These are phyloP conservation scores for Forbesichthys papilliferus DNA, from an alignment of 2,113 vertebrate species.

Conservation along the genomic window DNA sequence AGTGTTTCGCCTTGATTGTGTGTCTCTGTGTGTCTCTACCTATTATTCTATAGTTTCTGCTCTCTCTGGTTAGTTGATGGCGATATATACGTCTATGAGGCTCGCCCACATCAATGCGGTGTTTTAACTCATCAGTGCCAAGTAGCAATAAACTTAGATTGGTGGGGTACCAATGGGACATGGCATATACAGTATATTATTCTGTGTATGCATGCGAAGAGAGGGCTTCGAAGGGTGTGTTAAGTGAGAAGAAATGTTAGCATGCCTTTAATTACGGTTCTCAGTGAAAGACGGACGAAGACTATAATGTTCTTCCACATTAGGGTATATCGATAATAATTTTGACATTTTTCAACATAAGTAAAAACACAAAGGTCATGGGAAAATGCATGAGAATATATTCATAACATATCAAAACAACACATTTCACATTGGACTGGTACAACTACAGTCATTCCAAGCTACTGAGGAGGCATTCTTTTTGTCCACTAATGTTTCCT, in stretches of 20 bases:
- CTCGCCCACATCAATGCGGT: constrained; percentile 57
- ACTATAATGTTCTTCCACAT: constrained; percentile 3
- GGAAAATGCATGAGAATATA: too few species aligned
- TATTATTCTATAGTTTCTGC: not conserved
- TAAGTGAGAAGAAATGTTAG: constrained; percentile 35
- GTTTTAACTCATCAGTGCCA: constrained; percentile 11
- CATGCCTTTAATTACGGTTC: constrained; percentile 53
- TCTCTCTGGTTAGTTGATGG: constrained; percentile 50
- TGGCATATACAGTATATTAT: too few species aligned
- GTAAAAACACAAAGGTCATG: too few species aligned
- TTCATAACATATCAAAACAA: too few species aligned
- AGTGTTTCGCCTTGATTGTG: not conserved
- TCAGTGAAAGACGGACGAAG: constrained; percentile 30
- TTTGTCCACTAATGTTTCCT: too few species aligned
- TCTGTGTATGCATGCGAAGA: not conserved
- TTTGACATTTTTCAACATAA: too few species aligned
- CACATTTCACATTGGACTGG: too few species aligned
- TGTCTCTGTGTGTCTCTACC: not conserved
- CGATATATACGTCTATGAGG: constrained; percentile 53
- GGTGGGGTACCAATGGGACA: too few species aligned
- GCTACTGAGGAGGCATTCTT: too few species aligned
- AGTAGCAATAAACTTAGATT: too few species aligned
- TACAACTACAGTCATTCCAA: too few species aligned
- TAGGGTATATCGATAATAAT: not conserved
- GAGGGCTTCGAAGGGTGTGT: constrained; percentile 10